Conservation (phyloP, 2,113 vertebrate genomes). For the Rattus norvegicus region GRCr8 NC_086021.1:182150001-182150500, state of each 20-base stretch:
- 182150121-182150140: neutral
- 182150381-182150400: too few species aligned
- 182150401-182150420: too few species aligned
- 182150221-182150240: neutral
- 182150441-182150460: neutral
- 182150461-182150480: neutral
- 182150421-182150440: too few species aligned
- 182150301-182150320: too few species aligned
- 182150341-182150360: too few species aligned
- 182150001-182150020: fast-evolving
- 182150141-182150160: neutral
- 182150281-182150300: too few species aligned
- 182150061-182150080: slow-evolving; percentile 1
- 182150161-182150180: neutral
- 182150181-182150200: neutral
- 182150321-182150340: too few species aligned
- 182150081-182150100: slow-evolving; percentile 49
- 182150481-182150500: neutral
- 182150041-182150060: neutral
- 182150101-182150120: slow-evolving; percentile 37
- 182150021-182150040: neutral
- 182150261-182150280: neutral
- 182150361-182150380: too few species aligned
- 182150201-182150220: neutral
- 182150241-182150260: neutral